phyloP scores from a whole-genome alignment of 2,888 invertebrate genomes.

The Ctena decussata region DNA sequence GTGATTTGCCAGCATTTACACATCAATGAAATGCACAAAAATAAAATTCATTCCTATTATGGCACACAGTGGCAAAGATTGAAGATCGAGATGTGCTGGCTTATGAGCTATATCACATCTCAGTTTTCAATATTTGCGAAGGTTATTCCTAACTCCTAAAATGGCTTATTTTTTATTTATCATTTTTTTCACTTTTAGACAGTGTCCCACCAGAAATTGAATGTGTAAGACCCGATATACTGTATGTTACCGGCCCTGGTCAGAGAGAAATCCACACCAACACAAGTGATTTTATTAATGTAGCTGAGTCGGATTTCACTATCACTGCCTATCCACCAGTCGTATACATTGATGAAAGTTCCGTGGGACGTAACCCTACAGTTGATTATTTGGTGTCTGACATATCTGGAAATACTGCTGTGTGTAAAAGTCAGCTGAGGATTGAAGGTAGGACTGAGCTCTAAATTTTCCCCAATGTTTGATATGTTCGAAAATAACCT shows the following conservation, averaged over 20 bases:
- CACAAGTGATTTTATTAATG: constrained; percentile 17
- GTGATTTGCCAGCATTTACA: too few relatives aligned
- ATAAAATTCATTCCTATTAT: too few relatives aligned
- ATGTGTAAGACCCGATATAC: constrained; percentile 30
- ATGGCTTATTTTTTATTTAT: too few relatives aligned
- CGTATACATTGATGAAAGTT: constrained; percentile 21
- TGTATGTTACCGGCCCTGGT: constrained; percentile 11
- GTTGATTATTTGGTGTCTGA: constrained; percentile 68
- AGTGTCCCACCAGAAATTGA: constrained; percentile 40
- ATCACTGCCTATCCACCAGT: constrained; percentile 28
- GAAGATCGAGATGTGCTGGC: too few relatives aligned
- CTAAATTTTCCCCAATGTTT: too few relatives aligned
- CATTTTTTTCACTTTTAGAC: constrained; percentile 38
- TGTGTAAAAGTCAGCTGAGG: constrained; percentile 71
- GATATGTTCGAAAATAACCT: too few relatives aligned
- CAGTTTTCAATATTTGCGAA: too few relatives aligned
- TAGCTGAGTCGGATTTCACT: constrained; percentile 27
- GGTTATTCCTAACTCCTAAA: too few relatives aligned
- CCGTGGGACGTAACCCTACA: constrained; percentile 65
- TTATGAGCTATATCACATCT: too few relatives aligned
- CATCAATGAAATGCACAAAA: too few relatives aligned
- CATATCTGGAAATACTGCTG: constrained; percentile 61
- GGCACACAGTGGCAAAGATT: too few relatives aligned
- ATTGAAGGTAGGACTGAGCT: constrained; percentile 71
- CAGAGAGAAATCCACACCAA: neutral